Conservation (phyloP, 1,140 invertebrate species). For the Ylistrum balloti region DNA sequence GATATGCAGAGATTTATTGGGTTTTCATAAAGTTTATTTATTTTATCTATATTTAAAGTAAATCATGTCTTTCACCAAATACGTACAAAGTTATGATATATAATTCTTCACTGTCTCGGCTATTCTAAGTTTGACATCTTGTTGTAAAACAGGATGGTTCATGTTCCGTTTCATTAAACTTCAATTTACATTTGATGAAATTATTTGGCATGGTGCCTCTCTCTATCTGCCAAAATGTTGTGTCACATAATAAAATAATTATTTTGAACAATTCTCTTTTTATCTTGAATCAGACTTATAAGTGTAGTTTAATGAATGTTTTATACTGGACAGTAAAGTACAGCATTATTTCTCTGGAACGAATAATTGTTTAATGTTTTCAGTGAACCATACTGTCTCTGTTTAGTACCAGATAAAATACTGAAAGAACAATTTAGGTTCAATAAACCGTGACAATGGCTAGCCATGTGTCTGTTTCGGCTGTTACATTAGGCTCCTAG, state of each 20-base stretch:
- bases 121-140: background rate
- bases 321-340: background rate
- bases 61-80: too few species aligned
- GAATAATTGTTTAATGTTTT: background rate
- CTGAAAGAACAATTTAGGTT: background rate
- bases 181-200: slow-evolving; percentile 28
- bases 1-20: too few species aligned
- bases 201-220: slow-evolving; percentile 26
- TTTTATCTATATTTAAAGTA: too few species aligned
- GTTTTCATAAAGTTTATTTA: too few species aligned
- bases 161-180: background rate
- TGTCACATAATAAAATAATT: background rate
- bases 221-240: background rate
- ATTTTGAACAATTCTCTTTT: background rate
- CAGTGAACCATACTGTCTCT: background rate
- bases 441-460: background rate
- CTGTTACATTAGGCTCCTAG: background rate
- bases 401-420: background rate
- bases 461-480: background rate
- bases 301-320: background rate
- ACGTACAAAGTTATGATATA: too few species aligned
- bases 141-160: background rate
- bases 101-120: too few species aligned
- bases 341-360: background rate
- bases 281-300: background rate